phyloP scores from a whole-genome alignment of 1,140 invertebrate genomes.

The Drosophila bocki region DNA sequence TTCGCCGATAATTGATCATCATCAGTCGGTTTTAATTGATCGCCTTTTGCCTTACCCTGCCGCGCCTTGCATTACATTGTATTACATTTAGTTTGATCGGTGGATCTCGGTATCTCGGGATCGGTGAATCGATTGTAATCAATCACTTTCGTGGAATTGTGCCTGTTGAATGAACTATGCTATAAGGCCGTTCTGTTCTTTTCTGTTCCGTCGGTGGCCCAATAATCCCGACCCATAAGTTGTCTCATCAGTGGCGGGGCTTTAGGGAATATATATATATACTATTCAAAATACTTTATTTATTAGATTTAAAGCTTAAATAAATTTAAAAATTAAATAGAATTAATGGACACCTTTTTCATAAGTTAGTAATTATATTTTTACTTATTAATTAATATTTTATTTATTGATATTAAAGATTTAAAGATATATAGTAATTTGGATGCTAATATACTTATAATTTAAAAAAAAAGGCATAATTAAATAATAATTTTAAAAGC shows the following conservation, averaged over 20 bases:
- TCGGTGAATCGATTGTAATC: slow-evolving; percentile 70
- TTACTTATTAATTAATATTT: no score
- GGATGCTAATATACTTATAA: no score
- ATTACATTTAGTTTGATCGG: slow-evolving; percentile 40
- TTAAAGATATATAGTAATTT: no score
- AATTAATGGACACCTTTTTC: not conserved
- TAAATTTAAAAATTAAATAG: not conserved
- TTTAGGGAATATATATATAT: no score
- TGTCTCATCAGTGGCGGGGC: slow-evolving; percentile 4
- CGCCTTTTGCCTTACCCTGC: slow-evolving; percentile 57
- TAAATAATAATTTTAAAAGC: no score
- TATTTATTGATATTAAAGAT: no score
- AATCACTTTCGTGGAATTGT: slow-evolving; percentile 82
- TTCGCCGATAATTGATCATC: slow-evolving; percentile 79
- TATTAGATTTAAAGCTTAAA: no score
- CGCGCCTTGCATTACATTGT: slow-evolving; percentile 50
- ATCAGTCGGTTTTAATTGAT: slow-evolving; percentile 83
- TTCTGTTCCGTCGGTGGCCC: slow-evolving; percentile 36
- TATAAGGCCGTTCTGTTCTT: slow-evolving; percentile 9
- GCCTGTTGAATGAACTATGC: slow-evolving; percentile 70
- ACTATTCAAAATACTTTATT: no score
- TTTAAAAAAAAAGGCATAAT: no score
- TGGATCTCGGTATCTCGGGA: slow-evolving; percentile 21
- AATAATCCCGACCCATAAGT: slow-evolving; percentile 39
- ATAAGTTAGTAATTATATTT: no score